Evolutionary conservation across 2,888 invertebrate genomes (phyloP), one percentile per base, ranked within the genome.

Genomic region (Epicampocera succincta): DNA sequence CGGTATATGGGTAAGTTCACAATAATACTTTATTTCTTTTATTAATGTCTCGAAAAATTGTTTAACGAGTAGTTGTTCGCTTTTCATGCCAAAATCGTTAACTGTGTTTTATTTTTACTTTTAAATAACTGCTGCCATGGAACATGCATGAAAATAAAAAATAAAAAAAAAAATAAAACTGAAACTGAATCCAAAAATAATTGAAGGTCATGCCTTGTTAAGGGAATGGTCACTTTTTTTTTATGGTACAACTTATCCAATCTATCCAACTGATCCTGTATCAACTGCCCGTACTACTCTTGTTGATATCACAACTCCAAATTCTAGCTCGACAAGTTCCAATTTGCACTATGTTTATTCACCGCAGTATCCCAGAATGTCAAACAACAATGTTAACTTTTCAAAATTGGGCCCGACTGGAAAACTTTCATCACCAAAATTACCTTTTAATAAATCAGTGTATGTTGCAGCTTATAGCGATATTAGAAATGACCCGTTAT

Each of bases 151-250:
- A 65, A 73, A 73, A 42, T 33, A 17, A 74, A 72, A 63, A 25
- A 25, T 21, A 60, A 63, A 12, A 52, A 17, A 66, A 72, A 77
- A 29, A 40, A 11, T 42, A 68, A 42, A 25, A 21, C 38, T 50
- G 58, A 56, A 29, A 29, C 3, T 29, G 6, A 29, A 33, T 33
- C 33, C 1, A 9, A 33, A 33, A 33, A 33, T 9, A 33, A 48
- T 33, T 29, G 54, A 78, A 97, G 97, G 96, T 91, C 94, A 96
- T 90, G 97, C 97, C 80, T 94, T 95, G 84, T 93, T 98, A 87
- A 96, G 96, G 92, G 96, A 96, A 90, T 98, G 98, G 98, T 96
- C 97, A 83, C 93, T 98, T 90, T 95, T 97, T 89, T 94, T 98
- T 90, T 97, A 98, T 91, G 98, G 98, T 86, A 98, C 98, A 78